Percentiles rank a stretch among this genome's conserved stretches.
phyloP scores from a whole-genome alignment of 1,140 invertebrate species.

The Andricus grossulariae region DNA sequence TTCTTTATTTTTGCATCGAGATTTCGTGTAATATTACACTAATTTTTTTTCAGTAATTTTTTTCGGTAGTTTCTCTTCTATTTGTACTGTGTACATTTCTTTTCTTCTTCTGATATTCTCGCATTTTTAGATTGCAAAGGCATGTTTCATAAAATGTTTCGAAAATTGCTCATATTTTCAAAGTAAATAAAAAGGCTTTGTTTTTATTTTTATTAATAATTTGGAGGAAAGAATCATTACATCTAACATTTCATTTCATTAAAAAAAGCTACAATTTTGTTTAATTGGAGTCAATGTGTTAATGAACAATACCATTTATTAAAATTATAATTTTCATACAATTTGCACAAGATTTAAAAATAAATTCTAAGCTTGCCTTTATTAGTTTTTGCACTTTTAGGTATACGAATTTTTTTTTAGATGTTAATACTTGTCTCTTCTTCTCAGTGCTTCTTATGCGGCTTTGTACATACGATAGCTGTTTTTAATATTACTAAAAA shows the following conservation, averaged over 20 bases:
- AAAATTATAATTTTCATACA: not conserved
- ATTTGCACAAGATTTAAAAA: not conserved
- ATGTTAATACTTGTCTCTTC: constrained; percentile 29
- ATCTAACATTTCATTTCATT: constrained; percentile 2
- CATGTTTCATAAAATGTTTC: no score
- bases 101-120: no score
- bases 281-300: no score
- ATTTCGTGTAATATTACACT: not conserved
- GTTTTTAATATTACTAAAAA: not conserved
- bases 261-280: not conserved
- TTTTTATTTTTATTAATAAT: no score
- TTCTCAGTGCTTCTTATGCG: constrained; percentile 10
- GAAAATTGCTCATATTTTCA: no score
- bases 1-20: not conserved
- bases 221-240: not conserved
- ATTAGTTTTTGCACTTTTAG: not conserved
- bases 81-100: no score
- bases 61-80: no score
- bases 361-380: constrained; percentile 1
- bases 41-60: not conserved
- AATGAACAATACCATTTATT: no score
- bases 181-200: no score
- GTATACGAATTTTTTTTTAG: not conserved
- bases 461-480: constrained; percentile 23
- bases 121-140: no score